Conservation (phyloP, 1,140 invertebrate species). For the Drosophila arizonae region DNA sequence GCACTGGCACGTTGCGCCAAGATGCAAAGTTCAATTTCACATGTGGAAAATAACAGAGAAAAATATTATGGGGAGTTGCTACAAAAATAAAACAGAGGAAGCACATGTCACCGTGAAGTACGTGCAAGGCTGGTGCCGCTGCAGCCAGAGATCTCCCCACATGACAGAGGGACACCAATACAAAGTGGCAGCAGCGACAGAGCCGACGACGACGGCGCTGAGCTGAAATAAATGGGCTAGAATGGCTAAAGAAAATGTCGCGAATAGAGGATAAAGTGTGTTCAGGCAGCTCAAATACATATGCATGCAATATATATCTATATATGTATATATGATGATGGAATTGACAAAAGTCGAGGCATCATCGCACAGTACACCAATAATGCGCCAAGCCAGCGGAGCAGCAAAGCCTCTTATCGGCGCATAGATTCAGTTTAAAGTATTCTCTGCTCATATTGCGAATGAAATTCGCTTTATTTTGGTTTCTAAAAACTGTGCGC, state of each 20-base stretch:
- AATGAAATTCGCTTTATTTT: conserved; percentile 1
- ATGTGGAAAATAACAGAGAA: conserved; percentile 73
- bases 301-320: no score
- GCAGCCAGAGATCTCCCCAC: background rate
- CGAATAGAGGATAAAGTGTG: background rate
- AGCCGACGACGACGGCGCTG: conserved; percentile 47
- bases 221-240: conserved; percentile 30
- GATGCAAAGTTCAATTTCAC: conserved; percentile 80
- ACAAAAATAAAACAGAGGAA: conserved; percentile 75
- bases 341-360: conserved; percentile 6
- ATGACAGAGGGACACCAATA: conserved; percentile 11
- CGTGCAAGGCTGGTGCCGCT: conserved; percentile 49
- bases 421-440: background rate
- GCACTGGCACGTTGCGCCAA: conserved; percentile 65
- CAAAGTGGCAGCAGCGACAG: conserved; percentile 53
- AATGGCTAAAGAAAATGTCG: conserved; percentile 35
- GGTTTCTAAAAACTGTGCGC: background rate
- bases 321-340: background rate
- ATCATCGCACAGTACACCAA: background rate
- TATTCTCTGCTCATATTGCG: background rate
- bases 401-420: background rate
- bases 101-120: conserved; percentile 71
- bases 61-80: conserved; percentile 45
- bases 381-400: background rate
- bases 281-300: background rate